phyloP scores from a whole-genome alignment of 1,140 invertebrate species.

The Choristoneura fumiferana region DNA sequence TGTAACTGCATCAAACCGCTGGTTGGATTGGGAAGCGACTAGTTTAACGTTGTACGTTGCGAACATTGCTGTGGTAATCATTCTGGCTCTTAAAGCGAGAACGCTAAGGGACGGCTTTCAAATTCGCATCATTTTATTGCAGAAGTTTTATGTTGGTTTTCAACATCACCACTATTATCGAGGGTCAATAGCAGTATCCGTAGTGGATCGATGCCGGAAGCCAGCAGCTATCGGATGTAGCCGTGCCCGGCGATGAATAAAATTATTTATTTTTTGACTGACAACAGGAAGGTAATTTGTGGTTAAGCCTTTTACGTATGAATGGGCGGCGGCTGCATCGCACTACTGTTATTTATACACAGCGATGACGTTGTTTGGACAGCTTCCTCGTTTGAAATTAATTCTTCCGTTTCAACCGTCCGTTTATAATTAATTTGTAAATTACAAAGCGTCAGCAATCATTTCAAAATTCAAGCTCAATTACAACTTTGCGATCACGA shows the following conservation, averaged over 20 bases:
- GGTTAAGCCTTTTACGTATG: constrained; percentile 12
- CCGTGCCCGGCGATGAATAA: constrained; percentile 31
- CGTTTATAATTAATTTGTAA: constrained; percentile 7
- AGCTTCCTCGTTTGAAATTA: constrained; percentile 9
- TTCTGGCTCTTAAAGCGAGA: constrained; percentile 28
- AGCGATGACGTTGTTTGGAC: constrained; percentile 16
- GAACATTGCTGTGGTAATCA: constrained; percentile 12
- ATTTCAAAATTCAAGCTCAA: not conserved
- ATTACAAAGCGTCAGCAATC: not conserved
- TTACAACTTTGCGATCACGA: not conserved
- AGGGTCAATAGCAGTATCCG: constrained; percentile 57
- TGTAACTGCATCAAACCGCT: not conserved
- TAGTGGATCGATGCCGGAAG: constrained; percentile 49
- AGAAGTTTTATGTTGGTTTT: constrained; percentile 33
- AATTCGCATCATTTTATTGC: constrained; percentile 21
- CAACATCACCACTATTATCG: constrained; percentile 44
- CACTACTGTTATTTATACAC: not conserved
- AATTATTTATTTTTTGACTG: constrained; percentile 15
- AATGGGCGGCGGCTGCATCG: not conserved
- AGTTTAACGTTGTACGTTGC: not conserved
- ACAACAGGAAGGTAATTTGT: constrained; percentile 15
- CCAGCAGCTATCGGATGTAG: constrained; percentile 40
- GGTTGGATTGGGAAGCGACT: not conserved
- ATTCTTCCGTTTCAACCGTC: not conserved
- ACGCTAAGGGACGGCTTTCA: constrained; percentile 12